Evolutionary conservation across 2,888 invertebrate species (phyloP).

Genomic region (Flexamia atlantica): DNA sequence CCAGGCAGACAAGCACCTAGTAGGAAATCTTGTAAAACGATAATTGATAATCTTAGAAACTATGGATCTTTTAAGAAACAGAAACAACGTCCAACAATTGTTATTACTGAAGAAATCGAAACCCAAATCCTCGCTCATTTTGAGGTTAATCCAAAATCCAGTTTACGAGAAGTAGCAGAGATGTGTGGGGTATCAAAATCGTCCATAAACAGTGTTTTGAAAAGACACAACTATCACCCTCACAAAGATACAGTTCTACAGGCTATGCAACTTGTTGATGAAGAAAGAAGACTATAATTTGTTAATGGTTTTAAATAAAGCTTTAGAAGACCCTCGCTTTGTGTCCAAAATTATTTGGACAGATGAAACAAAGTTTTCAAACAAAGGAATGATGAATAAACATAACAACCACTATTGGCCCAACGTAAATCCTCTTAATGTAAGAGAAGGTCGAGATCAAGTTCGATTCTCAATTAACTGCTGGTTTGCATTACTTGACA

Average conservation of each 20-base stretch:
- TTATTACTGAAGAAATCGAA: slow-evolving; percentile 18
- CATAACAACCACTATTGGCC: slow-evolving; percentile 28
- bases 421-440: slow-evolving; percentile 18
- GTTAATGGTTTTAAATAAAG: slow-evolving; percentile 25
- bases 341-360: slow-evolving; percentile 41
- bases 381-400: slow-evolving; percentile 40
- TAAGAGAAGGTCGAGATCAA: slow-evolving; percentile 39
- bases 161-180: slow-evolving; percentile 33
- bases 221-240: slow-evolving; percentile 18
- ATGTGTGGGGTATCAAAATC: slow-evolving; percentile 29
- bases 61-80: slow-evolving; percentile 34
- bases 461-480: slow-evolving; percentile 15
- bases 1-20: neutral
- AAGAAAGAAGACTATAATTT: slow-evolving; percentile 33
- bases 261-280: slow-evolving; percentile 18
- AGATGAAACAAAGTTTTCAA: slow-evolving; percentile 40
- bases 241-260: slow-evolving; percentile 21
- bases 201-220: slow-evolving; percentile 5
- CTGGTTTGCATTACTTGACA: slow-evolving; percentile 14
- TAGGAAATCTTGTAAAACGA: slow-evolving; percentile 8
- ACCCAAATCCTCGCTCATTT: slow-evolving; percentile 30
- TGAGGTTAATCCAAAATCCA: slow-evolving; percentile 32
- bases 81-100: neutral
- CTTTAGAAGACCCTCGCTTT: slow-evolving; percentile 21
- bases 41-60: slow-evolving; percentile 12